Evolutionary conservation across 2,113 vertebrate genomes (phyloP).

Genomic region (Vulpes vulpes): DNA sequence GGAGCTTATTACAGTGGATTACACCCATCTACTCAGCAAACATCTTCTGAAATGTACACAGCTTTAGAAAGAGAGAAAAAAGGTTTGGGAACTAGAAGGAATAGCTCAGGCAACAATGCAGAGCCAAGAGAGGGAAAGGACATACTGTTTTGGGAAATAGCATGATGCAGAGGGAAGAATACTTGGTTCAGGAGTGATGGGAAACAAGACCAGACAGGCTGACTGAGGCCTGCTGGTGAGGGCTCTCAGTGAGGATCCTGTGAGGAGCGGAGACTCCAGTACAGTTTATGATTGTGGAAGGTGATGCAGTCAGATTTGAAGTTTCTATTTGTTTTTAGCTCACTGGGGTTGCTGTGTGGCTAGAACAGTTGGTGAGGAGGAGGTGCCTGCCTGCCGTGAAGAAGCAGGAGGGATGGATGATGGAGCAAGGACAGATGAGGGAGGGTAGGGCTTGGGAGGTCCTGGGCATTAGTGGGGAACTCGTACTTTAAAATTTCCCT

Average conservation of each 20-base stretch:
- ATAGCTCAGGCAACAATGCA: neutral
- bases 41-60: neutral
- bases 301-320: neutral
- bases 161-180: neutral
- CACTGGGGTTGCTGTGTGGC: neutral
- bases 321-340: neutral
- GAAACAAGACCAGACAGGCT: neutral
- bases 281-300: neutral
- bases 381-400: neutral
- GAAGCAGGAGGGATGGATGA: neutral
- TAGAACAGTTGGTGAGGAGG: neutral
- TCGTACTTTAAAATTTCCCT: neutral
- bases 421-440: neutral
- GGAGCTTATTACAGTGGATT: neutral
- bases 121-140: neutral
- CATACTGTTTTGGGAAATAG: neutral
- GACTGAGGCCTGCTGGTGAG: neutral
- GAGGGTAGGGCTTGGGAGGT: neutral
- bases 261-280: fast-evolving
- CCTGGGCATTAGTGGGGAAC: neutral
- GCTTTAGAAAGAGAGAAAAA: neutral
- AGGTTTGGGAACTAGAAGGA: neutral
- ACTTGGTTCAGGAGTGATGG: neutral
- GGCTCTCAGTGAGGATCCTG: neutral
- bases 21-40: neutral